These are phyloP conservation scores for Luperina testacea DNA, from an alignment of 2,888 invertebrate genomes.

Conservation along the genomic window DNA sequence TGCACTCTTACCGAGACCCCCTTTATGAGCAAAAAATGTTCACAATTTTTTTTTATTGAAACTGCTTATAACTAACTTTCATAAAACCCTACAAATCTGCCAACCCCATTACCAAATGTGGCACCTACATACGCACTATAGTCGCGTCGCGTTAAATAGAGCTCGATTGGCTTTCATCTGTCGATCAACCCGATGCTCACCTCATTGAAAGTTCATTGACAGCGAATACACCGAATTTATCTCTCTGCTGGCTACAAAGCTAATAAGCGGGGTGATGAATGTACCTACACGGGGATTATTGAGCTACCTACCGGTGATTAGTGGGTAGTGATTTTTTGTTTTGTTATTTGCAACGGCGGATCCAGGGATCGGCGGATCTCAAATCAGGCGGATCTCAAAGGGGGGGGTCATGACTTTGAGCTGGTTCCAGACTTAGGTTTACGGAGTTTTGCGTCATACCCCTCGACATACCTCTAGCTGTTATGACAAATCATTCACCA, in stretches of 20 bases:
- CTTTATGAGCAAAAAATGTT: neutral
- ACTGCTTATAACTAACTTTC: neutral
- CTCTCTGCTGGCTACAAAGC: slow-evolving; percentile 15
- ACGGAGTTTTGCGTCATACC: no score
- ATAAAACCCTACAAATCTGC: neutral
- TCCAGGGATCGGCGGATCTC: no score
- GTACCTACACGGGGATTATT: neutral
- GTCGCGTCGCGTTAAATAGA: neutral
- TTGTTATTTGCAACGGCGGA: no score
- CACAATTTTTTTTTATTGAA: neutral
- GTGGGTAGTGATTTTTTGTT: neutral
- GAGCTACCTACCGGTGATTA: slow-evolving; percentile 9
- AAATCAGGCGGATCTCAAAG: no score
- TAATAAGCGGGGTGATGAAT: slow-evolving; percentile 32
- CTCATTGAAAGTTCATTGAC: slow-evolving; percentile 47
- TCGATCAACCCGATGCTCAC: slow-evolving; percentile 19
- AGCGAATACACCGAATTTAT: slow-evolving; percentile 23
- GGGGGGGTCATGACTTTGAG: no score
- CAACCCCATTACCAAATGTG: neutral
- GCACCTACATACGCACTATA: neutral
- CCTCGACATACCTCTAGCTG: no score
- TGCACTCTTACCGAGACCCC: no score
- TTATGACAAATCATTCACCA: no score
- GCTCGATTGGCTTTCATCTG: slow-evolving; percentile 12
- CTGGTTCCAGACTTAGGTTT: no score